phyloP scores from a whole-genome alignment of 92 coral and sea anemone genomes.

The Ricordea florida region DNA sequence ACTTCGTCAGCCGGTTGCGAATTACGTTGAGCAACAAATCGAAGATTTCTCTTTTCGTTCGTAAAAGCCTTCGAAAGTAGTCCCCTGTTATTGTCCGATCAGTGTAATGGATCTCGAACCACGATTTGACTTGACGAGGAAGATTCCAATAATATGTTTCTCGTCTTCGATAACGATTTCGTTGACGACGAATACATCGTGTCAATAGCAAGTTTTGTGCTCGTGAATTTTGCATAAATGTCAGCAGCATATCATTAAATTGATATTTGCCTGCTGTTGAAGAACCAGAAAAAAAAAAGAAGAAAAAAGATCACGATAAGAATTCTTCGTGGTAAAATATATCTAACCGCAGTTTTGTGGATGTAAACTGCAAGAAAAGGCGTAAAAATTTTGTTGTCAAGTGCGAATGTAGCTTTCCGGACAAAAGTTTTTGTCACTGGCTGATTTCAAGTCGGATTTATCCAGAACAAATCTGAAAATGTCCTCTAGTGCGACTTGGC shows the following conservation, averaged over 20 bases:
- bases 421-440: no score
- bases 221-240: constrained; percentile 18
- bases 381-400: no score
- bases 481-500: neutral
- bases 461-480: neutral
- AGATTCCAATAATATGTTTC: constrained; percentile 9
- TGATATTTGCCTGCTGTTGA: neutral
- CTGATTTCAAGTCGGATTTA: neutral
- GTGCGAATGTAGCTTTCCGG: no score
- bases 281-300: constrained; percentile 13
- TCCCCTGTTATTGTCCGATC: constrained; percentile 12
- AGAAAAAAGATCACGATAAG: constrained; percentile 58
- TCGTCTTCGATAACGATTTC: constrained; percentile 11
- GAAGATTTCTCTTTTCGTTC: constrained; percentile 8
- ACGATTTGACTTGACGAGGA: constrained; percentile 13
- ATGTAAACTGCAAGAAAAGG: neutral
- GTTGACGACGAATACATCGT: constrained; percentile 5
- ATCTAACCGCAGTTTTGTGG: neutral
- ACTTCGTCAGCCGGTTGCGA: no score
- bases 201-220: constrained; percentile 18
- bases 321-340: constrained; percentile 64
- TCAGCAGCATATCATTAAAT: constrained; percentile 24
- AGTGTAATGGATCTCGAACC: constrained; percentile 21
- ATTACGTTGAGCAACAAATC: constrained; percentile 5
- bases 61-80: neutral